Conservation (phyloP, 1,140 invertebrate species). For the Scylla paramamosain region DNA sequence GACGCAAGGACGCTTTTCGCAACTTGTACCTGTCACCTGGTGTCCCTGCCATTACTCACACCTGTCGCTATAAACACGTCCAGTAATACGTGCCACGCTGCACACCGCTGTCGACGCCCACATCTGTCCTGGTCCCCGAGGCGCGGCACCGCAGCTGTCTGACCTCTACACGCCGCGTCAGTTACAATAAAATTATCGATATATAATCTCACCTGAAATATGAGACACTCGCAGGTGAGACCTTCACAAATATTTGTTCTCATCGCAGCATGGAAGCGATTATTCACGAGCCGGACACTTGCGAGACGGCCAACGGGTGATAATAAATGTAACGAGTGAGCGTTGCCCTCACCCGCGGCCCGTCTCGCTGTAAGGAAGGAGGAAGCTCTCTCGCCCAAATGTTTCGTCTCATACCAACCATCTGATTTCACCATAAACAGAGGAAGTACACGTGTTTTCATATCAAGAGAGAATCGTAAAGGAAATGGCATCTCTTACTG, state of each 20-base stretch:
- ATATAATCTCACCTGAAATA: neutral
- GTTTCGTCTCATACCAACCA: neutral
- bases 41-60: neutral
- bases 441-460: neutral
- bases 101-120: neutral
- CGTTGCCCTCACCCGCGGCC: too few relatives aligned
- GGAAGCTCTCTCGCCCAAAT: too few relatives aligned
- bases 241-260: neutral
- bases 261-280: neutral
- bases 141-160: neutral
- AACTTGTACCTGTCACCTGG: neutral
- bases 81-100: neutral
- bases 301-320: neutral
- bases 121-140: neutral
- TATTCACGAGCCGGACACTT: neutral
- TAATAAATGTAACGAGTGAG: too few relatives aligned
- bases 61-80: conserved; percentile 15
- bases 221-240: neutral
- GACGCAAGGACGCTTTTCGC: neutral
- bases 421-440: neutral
- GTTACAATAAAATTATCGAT: conserved; percentile 7
- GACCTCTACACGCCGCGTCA: conserved; percentile 17
- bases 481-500: neutral
- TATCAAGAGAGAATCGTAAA: neutral
- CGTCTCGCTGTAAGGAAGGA: too few relatives aligned